Conservation (phyloP, 2,797 vertebrate species). For the Peromyscus melanophrys region DNA sequence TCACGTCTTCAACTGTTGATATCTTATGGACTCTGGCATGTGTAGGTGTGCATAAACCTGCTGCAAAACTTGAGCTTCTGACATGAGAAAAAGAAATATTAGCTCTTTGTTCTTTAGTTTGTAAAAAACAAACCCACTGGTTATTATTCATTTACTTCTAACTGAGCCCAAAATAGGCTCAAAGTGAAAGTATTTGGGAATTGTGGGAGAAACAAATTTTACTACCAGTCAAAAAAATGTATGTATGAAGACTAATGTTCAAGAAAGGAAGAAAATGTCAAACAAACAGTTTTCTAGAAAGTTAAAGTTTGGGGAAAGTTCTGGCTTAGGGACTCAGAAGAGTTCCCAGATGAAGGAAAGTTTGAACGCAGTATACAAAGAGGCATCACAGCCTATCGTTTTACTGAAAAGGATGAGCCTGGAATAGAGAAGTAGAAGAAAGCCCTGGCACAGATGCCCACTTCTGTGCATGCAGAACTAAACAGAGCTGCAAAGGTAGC, state of each 20-base stretch:
- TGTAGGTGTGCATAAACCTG: constrained; percentile 15
- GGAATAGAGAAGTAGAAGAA: background rate
- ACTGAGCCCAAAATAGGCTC: background rate
- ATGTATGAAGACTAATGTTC: background rate
- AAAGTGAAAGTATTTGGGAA: background rate
- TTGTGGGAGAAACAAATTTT: background rate
- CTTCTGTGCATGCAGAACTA: background rate
- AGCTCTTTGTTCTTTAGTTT: constrained; percentile 19
- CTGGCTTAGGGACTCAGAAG: background rate
- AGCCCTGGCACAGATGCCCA: background rate
- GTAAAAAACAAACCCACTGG: background rate
- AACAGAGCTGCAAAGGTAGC: background rate
- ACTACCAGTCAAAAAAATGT: background rate
- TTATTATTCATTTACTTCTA: constrained; percentile 60
- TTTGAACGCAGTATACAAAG: background rate
- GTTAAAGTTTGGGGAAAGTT: background rate
- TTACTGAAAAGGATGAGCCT: background rate
- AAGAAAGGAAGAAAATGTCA: background rate
- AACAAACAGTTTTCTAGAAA: constrained; percentile 5
- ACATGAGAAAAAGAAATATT: background rate
- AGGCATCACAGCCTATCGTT: background rate
- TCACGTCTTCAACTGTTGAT: constrained; percentile 58
- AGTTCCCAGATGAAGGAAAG: background rate
- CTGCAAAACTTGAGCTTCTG: constrained; percentile 46
- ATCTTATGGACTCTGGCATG: constrained; percentile 46